These are phyloP conservation scores for Pangasianodon gigas DNA, from an alignment of 2,113 vertebrate genomes.

Conservation along the genomic window DNA sequence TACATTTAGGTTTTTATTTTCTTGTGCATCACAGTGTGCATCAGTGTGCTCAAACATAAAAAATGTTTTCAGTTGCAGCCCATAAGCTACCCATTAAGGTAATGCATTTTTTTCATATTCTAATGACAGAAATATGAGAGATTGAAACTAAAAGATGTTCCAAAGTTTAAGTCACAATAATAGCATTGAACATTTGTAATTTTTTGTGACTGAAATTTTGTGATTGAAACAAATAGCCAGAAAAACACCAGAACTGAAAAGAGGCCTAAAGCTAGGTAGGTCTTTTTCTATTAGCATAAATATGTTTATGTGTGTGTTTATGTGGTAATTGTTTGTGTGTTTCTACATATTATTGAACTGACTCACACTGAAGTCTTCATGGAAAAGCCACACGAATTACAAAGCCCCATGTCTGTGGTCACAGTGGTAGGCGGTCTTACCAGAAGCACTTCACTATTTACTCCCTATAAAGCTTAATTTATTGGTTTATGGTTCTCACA, in stretches of 20 bases:
- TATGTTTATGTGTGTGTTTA: background rate
- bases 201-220: background rate
- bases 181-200: background rate
- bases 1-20: background rate
- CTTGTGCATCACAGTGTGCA: background rate
- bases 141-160: background rate
- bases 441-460: constrained; percentile 28
- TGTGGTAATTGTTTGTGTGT: background rate
- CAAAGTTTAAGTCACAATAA: background rate
- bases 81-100: background rate
- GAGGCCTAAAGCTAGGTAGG: background rate
- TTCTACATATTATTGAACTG: background rate
- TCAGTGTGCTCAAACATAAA: background rate
- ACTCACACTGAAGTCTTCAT: background rate
- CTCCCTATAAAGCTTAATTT: constrained; percentile 60
- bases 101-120: background rate
- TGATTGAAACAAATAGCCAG: background rate
- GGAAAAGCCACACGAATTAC: background rate
- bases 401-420: constrained; percentile 22
- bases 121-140: background rate
- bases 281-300: background rate
- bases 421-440: constrained; percentile 19
- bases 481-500: constrained; percentile 55
- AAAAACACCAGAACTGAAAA: background rate
- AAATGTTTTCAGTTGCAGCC: background rate